Conservation (phyloP, 2,797 vertebrate genomes). For the Poeciliopsis presidionis region DNA sequence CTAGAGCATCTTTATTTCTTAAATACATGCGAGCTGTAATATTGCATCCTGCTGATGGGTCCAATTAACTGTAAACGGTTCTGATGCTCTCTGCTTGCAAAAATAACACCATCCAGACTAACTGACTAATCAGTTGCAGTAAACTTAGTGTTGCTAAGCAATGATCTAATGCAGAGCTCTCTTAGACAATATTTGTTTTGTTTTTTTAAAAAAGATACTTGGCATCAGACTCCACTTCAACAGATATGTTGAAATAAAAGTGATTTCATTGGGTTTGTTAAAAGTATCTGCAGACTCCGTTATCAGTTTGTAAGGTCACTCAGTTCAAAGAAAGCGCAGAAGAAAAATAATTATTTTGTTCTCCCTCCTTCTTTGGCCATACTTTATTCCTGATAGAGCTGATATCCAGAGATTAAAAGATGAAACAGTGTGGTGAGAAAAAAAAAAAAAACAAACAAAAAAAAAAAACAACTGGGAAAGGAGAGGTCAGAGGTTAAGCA, state of each 20-base stretch:
- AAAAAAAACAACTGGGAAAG: neutral
- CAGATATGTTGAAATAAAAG: neutral
- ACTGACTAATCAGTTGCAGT: neutral
- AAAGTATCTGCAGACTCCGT: neutral
- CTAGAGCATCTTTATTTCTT: neutral
- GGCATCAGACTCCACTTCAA: neutral
- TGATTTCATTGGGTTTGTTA: neutral
- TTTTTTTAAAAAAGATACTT: neutral
- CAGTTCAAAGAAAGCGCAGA: neutral
- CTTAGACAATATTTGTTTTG: neutral
- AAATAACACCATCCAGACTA: neutral
- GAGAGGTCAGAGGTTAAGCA: constrained; percentile 42
- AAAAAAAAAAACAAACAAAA: constrained; percentile 50
- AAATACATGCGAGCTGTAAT: neutral
- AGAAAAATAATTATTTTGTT: constrained; percentile 10
- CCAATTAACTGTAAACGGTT: neutral
- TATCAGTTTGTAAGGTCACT: neutral
- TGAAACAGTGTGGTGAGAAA: constrained; percentile 48
- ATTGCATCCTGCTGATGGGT: neutral
- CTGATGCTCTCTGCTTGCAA: neutral
- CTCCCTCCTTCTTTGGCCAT: constrained; percentile 18
- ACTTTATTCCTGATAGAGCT: constrained; percentile 39
- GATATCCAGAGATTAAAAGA: constrained; percentile 56
- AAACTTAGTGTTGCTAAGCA: neutral
- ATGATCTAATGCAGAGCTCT: neutral